phyloP scores from a whole-genome alignment of 2,888 invertebrate genomes.

The Nysson spinosus region DNA sequence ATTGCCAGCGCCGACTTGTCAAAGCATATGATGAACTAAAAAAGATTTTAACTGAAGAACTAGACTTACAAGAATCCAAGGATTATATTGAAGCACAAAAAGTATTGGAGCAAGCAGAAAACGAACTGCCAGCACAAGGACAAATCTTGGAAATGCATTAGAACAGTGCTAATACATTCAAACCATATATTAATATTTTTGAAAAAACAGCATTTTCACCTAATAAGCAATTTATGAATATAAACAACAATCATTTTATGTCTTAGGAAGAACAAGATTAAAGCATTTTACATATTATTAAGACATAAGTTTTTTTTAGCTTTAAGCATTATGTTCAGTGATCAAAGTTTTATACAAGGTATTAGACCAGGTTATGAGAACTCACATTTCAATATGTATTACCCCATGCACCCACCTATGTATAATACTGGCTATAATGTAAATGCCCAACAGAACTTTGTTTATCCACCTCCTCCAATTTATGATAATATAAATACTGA shows the following conservation, averaged over 20 bases:
- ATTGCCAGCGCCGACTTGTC: conserved; percentile 87
- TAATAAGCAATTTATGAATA: conserved; percentile 31
- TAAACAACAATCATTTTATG: conserved; percentile 34
- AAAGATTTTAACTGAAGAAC: conserved; percentile 84
- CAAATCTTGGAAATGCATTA: conserved; percentile 58
- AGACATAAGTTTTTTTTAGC: conserved; percentile 14
- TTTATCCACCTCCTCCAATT: conserved; percentile 19
- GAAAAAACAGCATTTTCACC: conserved; percentile 35
- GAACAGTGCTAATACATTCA: too few species aligned
- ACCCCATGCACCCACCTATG: conserved; percentile 20
- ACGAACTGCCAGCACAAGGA: conserved; percentile 67
- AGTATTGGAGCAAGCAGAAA: conserved; percentile 80
- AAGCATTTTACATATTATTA: conserved; percentile 27
- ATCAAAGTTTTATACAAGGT: conserved; percentile 20
- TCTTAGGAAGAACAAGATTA: conserved; percentile 25
- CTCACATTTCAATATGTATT: conserved; percentile 28
- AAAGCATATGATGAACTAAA: conserved; percentile 89
- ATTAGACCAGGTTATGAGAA: conserved; percentile 6
- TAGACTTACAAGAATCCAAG: conserved; percentile 86
- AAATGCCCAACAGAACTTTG: conserved; percentile 35
- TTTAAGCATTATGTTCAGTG: conserved; percentile 21
- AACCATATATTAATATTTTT: too few species aligned
- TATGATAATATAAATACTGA: conserved; percentile 20
- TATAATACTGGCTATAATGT: conserved; percentile 31
- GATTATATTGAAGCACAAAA: conserved; percentile 85